A percentile compares a stretch with the other conserved stretches of the same genome.
Conservation (phyloP, 2,888 invertebrate genomes). For the Apotomis turbidana region DNA sequence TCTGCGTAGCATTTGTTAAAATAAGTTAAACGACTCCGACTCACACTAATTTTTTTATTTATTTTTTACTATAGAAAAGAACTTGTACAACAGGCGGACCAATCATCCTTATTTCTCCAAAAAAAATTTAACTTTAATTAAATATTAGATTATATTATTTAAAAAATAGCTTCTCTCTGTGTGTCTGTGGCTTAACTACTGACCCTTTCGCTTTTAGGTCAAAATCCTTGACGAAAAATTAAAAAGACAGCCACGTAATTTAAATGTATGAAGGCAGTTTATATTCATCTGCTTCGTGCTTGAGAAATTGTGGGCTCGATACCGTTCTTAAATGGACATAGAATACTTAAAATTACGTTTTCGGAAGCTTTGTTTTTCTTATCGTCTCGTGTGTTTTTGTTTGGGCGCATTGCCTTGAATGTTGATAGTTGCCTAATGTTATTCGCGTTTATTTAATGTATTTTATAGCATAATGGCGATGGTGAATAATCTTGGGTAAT, state of each 20-base stretch:
- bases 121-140: no score
- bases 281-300: constrained; percentile 22
- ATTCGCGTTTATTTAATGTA: not conserved
- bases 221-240: constrained; percentile 15
- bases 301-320: constrained; percentile 18
- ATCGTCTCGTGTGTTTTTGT: constrained; percentile 12
- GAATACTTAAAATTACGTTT: constrained; percentile 28
- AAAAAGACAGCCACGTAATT: constrained; percentile 17
- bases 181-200: not conserved
- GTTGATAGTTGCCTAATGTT: not conserved
- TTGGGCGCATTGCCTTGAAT: not conserved
- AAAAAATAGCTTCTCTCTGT: not conserved
- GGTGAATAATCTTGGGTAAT: no score
- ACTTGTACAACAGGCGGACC: no score
- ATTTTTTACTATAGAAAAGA: no score
- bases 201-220: constrained; percentile 17
- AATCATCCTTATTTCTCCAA: no score
- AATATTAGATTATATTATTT: no score
- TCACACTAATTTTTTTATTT: no score
- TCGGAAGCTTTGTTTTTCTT: not conserved
- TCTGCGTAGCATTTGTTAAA: no score
- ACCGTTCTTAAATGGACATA: constrained; percentile 18
- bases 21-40: no score
- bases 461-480: no score
- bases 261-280: constrained; percentile 34